A percentile compares a stretch with the other conserved stretches of the same genome.
These are phyloP conservation scores for Lucilia cuprina DNA, from an alignment of 1,140 invertebrate species.

Conservation along the genomic window DNA sequence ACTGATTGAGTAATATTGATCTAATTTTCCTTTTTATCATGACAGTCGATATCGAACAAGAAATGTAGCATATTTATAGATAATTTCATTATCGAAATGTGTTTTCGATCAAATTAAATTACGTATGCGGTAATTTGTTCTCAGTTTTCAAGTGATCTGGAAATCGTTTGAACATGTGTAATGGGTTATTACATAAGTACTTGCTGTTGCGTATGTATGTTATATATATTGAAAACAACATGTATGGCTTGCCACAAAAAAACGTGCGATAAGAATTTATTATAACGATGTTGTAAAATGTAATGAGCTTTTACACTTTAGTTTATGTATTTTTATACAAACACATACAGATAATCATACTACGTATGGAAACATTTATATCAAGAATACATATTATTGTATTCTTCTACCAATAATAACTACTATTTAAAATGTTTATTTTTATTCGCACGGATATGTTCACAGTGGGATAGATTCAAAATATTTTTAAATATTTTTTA, in stretches of 20 bases:
- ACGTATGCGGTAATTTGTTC: too few relatives aligned
- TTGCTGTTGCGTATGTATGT: background rate
- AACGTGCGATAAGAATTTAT: constrained; percentile 34
- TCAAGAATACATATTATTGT: background rate
- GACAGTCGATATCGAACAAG: too few relatives aligned
- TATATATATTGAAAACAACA: background rate
- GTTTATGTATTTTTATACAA: background rate
- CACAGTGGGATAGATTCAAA: too few relatives aligned
- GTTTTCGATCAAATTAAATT: too few relatives aligned
- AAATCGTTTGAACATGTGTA: background rate
- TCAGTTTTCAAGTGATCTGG: too few relatives aligned
- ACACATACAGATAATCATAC: too few relatives aligned
- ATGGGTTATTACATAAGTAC: background rate
- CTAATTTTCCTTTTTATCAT: too few relatives aligned
- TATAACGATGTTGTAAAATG: constrained; percentile 32
- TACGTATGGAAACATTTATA: background rate
- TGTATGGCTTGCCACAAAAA: constrained; percentile 5
- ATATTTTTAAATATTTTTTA: too few relatives aligned
- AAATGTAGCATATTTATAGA: too few relatives aligned
- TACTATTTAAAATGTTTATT: background rate
- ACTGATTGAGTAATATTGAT: too few relatives aligned
- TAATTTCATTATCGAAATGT: too few relatives aligned
- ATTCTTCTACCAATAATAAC: background rate
- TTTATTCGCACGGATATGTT: background rate
- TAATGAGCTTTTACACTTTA: constrained; percentile 34